Evolutionary conservation across 2,888 invertebrate species (phyloP), one percentile per base, ranked within the genome.

Genomic region (Artemia sinica): DNA sequence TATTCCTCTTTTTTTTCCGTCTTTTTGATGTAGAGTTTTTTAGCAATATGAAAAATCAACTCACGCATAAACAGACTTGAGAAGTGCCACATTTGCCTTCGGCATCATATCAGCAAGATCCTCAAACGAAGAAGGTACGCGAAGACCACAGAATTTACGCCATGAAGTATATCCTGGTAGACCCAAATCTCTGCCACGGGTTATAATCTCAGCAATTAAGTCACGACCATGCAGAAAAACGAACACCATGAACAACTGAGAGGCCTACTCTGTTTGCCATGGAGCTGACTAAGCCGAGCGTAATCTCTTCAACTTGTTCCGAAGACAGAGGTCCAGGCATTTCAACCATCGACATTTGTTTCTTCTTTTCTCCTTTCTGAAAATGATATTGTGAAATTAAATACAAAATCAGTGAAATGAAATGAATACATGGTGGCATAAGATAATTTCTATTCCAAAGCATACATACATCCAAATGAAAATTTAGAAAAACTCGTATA

Each of bases 111-210:
- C 80, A 51, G 79, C 77, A 68, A 86, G 80, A 74, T 84, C 84
- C 0, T 83, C 82, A 71, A 84, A 85, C 66, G 73, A 74, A 6
- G 71, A 72, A 50, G 76, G 72, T 8, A 72, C 69, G 8, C 74
- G 73, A 7, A 76, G 70, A 11, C 83, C 81, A 74, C 89, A 91
- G 70, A 86, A 79, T 66, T 84, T 81, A 58, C 89, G 75, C 69
- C 85, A 86, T 18, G 84, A 80, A 0, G 84, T 77, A 75, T 91
- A 92, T 0, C 87, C 81, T 0, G 89, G 83, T 5, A 91, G 80
- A 0, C 91, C 91, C 74, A 91, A 91, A 77, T 91, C 91, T 49
- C 91, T 82, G 0, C 83, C 85, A 68, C 72, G 74, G 70, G 77
- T 76, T 65, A 76, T 74, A 11, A 73, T 71, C 14, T 74, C 70